Base-by-base conservation (phyloP, 2,797 vertebrate genomes). In the Nannoperca australis region DNA sequence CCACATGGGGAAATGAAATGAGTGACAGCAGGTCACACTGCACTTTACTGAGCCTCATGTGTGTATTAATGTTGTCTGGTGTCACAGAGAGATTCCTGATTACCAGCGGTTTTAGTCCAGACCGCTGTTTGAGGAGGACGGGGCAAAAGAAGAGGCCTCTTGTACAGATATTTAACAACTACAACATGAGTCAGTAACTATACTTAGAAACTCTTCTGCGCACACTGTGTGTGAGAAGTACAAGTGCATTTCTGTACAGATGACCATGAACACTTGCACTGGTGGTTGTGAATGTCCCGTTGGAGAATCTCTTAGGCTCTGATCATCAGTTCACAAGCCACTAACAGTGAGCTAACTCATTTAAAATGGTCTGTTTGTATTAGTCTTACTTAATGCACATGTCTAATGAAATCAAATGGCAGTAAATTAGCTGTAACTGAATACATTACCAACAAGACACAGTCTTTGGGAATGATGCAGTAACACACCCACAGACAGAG, bases 401-500 rank as follows among this genome's bases (percentile, higher is more conserved):
- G 10, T 36, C 18, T 13, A 17, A 32, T 49, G 32, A 32, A 67
- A 60, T 22, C 0, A 36, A 70, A 44, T 27, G n/a, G 1, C 10
- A 27, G 24, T 64, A 56, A 8, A 36, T 1, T 13, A n/a, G 30
- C 20, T 24, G 2, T n/a, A 36, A 44, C 53, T 63, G 0, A 20
- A 53, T 11, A 50, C 12, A 50, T 38, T 42, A 50, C 32, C n/a
- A 22, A 24, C 5, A 7, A 70, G 30, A n/a, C 32, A n/a, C 24
- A 69, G 14, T 45, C 14, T 44, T 60, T 40, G 42, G 11, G 42
- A 30, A 8, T 36, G 53, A 56, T 5, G 32, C 47, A 82, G 50
- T 68, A 34, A 11, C 22, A 56, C 4, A 67, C 4, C 20, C 44
- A 69, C 75, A 60, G 50, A 64, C 62, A 82, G 80, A 55, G 70